A percentile compares a stretch with the other conserved stretches of the same genome.
Evolutionary conservation across 2,113 vertebrate species (phyloP).

Genomic region (Festucalex cinctus): DNA sequence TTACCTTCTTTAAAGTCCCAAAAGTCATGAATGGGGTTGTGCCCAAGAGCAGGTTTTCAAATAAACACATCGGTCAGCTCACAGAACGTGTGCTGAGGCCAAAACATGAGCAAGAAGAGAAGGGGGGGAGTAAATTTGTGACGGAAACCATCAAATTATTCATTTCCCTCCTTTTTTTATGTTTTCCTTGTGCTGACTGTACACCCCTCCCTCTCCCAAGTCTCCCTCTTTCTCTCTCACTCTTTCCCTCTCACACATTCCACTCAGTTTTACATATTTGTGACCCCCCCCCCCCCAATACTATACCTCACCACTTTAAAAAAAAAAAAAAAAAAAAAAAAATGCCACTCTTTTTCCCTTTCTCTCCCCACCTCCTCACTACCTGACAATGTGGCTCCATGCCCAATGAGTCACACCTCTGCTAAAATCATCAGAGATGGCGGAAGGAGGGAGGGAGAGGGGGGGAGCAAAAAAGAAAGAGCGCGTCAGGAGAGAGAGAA

Average conservation of each 20-base stretch:
- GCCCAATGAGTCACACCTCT: constrained; percentile 79
- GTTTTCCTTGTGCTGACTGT: constrained; percentile 66
- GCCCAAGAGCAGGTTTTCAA: constrained; percentile 66
- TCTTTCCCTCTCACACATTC: constrained; percentile 62
- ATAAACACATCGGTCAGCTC: constrained; percentile 68
- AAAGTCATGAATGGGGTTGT: constrained; percentile 49
- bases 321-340: constrained; percentile 42
- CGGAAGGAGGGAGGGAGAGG: constrained; percentile 52
- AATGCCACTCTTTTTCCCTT: constrained; percentile 13
- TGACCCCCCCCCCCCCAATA: constrained; percentile 31
- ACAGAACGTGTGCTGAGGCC: constrained; percentile 34
- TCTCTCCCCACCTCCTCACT: constrained; percentile 52
- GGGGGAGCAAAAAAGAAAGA: constrained; percentile 49
- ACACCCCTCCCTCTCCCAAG: constrained; percentile 58
- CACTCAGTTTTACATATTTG: constrained; percentile 67
- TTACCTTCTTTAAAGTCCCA: constrained; percentile 48
- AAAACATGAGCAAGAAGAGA: constrained; percentile 50
- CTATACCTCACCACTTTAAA: constrained; percentile 57
- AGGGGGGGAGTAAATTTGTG: constrained; percentile 44
- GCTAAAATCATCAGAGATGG: constrained; percentile 77
- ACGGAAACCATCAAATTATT: constrained; percentile 72
- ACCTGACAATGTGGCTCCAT: constrained; percentile 72
- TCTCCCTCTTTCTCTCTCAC: constrained; percentile 52
- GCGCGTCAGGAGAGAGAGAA: constrained; percentile 61
- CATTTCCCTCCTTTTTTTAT: constrained; percentile 74